These are phyloP conservation scores for Neelides sp. DNA, from an alignment of 1,140 invertebrate species.

Conservation along the genomic window DNA sequence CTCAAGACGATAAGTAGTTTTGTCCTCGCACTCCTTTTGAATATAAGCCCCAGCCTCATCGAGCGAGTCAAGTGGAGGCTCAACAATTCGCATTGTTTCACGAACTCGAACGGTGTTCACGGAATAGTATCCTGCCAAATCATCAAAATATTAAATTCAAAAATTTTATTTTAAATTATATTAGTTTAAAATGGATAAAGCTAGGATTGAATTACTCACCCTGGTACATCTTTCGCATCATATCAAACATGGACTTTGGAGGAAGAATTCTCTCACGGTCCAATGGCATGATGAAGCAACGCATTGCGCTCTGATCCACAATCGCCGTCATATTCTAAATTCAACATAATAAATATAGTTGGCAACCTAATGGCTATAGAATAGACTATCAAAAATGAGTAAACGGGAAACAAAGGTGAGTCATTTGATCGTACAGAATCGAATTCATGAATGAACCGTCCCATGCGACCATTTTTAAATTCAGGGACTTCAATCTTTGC, in stretches of 20 bases:
- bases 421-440: conserved; percentile 45
- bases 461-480: conserved; percentile 58
- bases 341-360: conserved; percentile 5
- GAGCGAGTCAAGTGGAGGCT: conserved; percentile 48
- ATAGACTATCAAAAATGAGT: not conserved
- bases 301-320: conserved; percentile 57
- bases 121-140: conserved; percentile 61
- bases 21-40: conserved; percentile 51
- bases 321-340: conserved; percentile 59
- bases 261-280: conserved; percentile 57
- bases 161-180: not conserved
- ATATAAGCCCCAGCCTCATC: conserved; percentile 54
- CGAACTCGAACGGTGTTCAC: conserved; percentile 63
- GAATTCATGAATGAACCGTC: conserved; percentile 81
- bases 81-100: conserved; percentile 60
- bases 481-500: conserved; percentile 68
- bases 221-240: conserved; percentile 63
- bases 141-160: not conserved
- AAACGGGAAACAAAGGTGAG: not conserved
- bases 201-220: conserved; percentile 38
- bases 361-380: not conserved
- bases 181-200: no score
- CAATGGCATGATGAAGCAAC: conserved; percentile 80
- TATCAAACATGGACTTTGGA: conserved; percentile 60
- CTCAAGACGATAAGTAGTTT: conserved; percentile 60